Conservation (phyloP, 2,113 vertebrate genomes). For the Collichthys lucidus region DNA sequence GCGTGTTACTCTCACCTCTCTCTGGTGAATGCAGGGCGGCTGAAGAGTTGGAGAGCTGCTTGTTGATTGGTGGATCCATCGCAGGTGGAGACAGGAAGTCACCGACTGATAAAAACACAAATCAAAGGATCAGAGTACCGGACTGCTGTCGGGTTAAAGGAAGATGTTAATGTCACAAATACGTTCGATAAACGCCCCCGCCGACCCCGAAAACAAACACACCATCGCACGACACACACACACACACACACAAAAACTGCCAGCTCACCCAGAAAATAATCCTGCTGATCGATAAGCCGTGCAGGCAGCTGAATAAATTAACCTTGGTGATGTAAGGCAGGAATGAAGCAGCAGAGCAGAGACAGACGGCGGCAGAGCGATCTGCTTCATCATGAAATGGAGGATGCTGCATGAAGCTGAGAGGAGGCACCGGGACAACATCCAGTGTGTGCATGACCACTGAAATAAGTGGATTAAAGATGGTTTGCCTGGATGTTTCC, state of each 20-base stretch:
- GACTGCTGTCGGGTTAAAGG: not conserved
- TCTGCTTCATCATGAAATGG: conserved; percentile 46
- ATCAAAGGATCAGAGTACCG: not conserved
- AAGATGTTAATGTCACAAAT: not conserved
- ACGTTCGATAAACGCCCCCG: not conserved
- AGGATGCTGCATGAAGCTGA: conserved; percentile 7
- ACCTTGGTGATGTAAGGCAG: conserved; percentile 51
- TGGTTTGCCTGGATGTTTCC: not conserved
- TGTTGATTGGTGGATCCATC: conserved; percentile 71
- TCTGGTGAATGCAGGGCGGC: conserved; percentile 72
- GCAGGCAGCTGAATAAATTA: conserved; percentile 42
- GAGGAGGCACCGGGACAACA: conserved; percentile 13
- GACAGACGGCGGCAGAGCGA: not conserved
- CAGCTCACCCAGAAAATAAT: conserved; percentile 33
- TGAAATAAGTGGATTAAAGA: not conserved
- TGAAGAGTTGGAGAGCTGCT: conserved; percentile 79
- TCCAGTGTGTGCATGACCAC: not conserved
- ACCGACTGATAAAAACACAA: conserved; percentile 34
- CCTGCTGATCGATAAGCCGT: conserved; percentile 29
- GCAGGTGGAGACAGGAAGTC: conserved; percentile 75
- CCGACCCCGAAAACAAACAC: not conserved
- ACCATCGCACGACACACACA: conserved; percentile 24
- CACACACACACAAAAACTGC: conserved; percentile 24
- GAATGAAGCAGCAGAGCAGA: conserved; percentile 27
- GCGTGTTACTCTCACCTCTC: conserved; percentile 51